Evolutionary conservation across 1,140 invertebrate species (phyloP), one percentile per base, ranked within the genome.

Genomic region (Leptinotarsa undecemlineata): DNA sequence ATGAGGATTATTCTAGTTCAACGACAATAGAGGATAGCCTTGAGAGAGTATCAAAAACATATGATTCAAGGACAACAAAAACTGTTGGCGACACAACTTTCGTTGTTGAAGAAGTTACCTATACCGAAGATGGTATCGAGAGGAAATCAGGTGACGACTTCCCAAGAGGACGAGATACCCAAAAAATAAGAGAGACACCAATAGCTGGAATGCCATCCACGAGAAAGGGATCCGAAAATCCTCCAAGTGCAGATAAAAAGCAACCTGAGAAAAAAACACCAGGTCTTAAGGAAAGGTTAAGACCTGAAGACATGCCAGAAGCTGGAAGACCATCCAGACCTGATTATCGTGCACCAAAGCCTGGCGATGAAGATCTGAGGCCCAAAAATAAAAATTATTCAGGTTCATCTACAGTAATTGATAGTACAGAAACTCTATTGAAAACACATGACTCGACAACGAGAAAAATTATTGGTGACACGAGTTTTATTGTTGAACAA

Each of bases 231-330:
- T 8, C 62, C 1, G 23, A 64, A 14, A 15, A 64, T 5, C 20
- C 6, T 21, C 62, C 62, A 64, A 6, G 4, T 64, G 19, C 19
- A 8, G 23, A 26, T 3, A 57, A 71, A 51, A 51, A 71, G 21
- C 20, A 60, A 57, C 68, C 68, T 11, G n/a, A 20, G 3, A 60
- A 60, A 4, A 42, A 51, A 19, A 21, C 14, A n/a, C 70, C 57
- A 0, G 26, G 26, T 8, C 5, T 6, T 6, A 33, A 33, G 26
- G 48, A 63, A 62, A 72, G 20, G 11, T 19, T 48, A 0, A n/a
- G 48, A 17, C 70, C 70, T 4, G 70, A 72, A 19, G 70, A 72
- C 33, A 21, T 72, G 48, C 70, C 70, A 19, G 61, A 23, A 20
- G 48, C 70, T 61, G 70, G 70, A 26, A 61, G 11, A 63, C 70